Conservation (phyloP, 2,113 vertebrate species). For the Takifugu bimaculatus region DNA sequence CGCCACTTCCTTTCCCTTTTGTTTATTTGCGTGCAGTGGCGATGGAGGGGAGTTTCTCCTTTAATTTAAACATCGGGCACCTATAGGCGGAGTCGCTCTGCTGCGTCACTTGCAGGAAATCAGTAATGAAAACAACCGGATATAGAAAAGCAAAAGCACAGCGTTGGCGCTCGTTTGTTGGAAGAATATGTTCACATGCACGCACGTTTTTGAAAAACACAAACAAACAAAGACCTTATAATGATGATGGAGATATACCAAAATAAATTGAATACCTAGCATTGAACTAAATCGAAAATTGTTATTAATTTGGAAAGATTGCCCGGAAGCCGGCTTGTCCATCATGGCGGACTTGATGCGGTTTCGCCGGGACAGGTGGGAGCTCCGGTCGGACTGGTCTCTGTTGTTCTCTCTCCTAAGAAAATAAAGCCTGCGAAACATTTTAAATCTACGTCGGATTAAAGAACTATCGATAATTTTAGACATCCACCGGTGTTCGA, state of each 20-base stretch:
- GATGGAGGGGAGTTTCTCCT: constrained; percentile 29
- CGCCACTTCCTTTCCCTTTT: background rate
- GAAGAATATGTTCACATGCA: too few species aligned
- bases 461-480: background rate
- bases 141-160: constrained; percentile 20
- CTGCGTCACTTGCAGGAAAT: background rate
- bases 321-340: background rate
- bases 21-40: constrained; percentile 9
- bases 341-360: background rate
- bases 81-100: constrained; percentile 13
- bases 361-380: constrained; percentile 48
- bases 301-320: constrained; percentile 27
- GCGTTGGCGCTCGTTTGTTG: background rate
- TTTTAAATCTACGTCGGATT: fast-evolving
- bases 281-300: too few species aligned
- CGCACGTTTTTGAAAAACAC: too few species aligned
- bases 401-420: constrained; percentile 45
- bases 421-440: too few species aligned
- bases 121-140: background rate
- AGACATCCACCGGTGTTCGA: background rate
- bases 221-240: too few species aligned
- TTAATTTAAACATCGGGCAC: constrained; percentile 17
- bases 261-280: too few species aligned
- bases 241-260: too few species aligned
- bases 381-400: constrained; percentile 46